A percentile compares a stretch with the other conserved stretches of the same genome.
Conservation (phyloP, 2,113 vertebrate genomes). For the Meriones unguiculatus region DNA sequence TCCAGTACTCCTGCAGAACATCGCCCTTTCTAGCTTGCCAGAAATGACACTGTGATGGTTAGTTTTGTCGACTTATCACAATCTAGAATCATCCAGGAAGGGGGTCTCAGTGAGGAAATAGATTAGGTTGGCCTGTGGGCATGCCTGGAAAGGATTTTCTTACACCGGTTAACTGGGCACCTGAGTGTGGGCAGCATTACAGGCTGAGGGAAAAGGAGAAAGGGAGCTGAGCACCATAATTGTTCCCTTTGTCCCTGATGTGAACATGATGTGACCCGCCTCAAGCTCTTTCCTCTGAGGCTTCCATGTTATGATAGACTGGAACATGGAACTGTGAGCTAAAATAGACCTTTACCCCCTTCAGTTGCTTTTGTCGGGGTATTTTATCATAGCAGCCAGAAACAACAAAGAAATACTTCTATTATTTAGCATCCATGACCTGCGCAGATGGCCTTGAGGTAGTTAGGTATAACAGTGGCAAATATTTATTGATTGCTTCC, state of each 20-base stretch:
- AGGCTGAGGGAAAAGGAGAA: neutral
- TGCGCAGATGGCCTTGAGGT: conserved; percentile 51
- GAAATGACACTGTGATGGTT: neutral
- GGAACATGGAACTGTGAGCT: neutral
- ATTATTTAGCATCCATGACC: conserved; percentile 57
- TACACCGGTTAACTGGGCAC: neutral
- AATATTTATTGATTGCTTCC: conserved; percentile 57
- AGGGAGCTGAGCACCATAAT: neutral
- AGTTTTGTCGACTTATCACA: neutral
- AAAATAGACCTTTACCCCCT: neutral
- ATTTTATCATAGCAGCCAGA: neutral
- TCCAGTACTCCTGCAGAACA: neutral
- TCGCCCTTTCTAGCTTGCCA: conserved; percentile 23
- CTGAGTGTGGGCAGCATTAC: neutral
- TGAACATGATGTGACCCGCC: neutral
- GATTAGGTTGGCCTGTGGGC: neutral
- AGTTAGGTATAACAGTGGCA: conserved; percentile 23
- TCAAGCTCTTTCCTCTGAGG: neutral
- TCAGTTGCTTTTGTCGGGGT: neutral
- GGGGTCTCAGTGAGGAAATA: too few relatives aligned
- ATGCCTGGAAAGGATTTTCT: neutral
- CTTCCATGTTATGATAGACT: neutral
- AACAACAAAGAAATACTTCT: neutral
- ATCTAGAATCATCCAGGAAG: neutral
- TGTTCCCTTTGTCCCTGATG: neutral